These are phyloP conservation scores for Myrmophylax atrothorax DNA, from an alignment of 2,113 vertebrate genomes.

Conservation along the genomic window DNA sequence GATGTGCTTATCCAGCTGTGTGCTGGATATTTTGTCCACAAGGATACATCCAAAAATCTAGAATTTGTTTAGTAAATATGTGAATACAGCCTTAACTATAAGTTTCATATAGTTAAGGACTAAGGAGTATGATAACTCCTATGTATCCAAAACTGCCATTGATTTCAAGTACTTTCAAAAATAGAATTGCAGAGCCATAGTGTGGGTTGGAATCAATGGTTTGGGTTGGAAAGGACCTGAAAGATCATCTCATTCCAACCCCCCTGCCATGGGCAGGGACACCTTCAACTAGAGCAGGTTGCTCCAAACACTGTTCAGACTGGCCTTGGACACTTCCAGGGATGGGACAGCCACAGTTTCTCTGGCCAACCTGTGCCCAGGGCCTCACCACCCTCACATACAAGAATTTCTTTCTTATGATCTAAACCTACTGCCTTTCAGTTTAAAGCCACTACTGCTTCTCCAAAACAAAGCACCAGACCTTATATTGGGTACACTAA, in stretches of 20 bases:
- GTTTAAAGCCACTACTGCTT: neutral
- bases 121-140: neutral
- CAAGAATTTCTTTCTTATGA: neutral
- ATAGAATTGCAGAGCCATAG: neutral
- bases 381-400: rapidly evolving
- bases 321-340: neutral
- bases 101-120: neutral
- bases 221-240: neutral
- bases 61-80: neutral
- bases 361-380: neutral
- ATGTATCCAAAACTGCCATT: neutral
- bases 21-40: neutral
- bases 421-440: neutral
- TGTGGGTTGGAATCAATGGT: neutral
- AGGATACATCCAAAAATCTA: neutral
- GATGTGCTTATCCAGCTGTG: neutral
- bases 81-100: neutral
- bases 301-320: rapidly evolving
- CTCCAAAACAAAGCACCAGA: neutral
- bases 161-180: neutral
- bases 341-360: neutral
- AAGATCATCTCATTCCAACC: neutral
- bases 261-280: neutral
- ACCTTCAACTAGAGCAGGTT: rapidly evolving
- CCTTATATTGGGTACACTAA: neutral